These are phyloP conservation scores for Parelbella ahira DNA, from an alignment of 2,888 invertebrate genomes.

Conservation along the genomic window DNA sequence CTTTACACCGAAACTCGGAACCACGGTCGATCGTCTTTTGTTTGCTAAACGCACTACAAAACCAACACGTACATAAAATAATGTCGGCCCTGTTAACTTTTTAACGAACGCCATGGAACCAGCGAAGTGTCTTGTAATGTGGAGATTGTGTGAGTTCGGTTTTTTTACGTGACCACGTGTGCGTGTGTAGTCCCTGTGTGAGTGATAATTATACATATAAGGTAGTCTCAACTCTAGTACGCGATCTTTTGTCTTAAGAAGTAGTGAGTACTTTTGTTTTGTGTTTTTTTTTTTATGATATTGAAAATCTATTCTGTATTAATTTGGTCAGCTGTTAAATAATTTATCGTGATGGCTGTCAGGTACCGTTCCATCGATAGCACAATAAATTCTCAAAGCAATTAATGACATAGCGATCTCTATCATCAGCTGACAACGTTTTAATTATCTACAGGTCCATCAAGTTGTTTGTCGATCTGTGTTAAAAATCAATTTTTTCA, in stretches of 20 bases:
- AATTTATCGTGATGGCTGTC: slow-evolving; percentile 6
- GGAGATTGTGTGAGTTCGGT: slow-evolving; percentile 8
- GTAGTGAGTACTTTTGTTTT: too few species aligned
- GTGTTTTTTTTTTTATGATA: too few species aligned
- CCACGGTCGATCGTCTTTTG: slow-evolving; percentile 63
- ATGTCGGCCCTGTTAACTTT: slow-evolving; percentile 41
- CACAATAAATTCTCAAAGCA: slow-evolving; percentile 7
- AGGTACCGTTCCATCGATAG: slow-evolving; percentile 6
- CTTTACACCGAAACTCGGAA: slow-evolving; percentile 34
- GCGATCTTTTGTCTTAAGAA: too few species aligned
- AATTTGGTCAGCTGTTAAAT: not conserved
- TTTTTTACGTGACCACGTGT: not conserved
- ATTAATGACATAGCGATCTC: slow-evolving; percentile 9
- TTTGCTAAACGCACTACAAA: slow-evolving; percentile 68
- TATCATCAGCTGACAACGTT: slow-evolving; percentile 14
- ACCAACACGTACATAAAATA: slow-evolving; percentile 58
- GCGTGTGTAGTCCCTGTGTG: slow-evolving; percentile 8
- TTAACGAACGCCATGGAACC: slow-evolving; percentile 24
- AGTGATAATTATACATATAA: slow-evolving; percentile 13
- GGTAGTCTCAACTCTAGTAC: too few species aligned
- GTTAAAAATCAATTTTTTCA: slow-evolving; percentile 25
- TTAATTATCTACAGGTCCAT: slow-evolving; percentile 24
- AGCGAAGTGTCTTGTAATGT: slow-evolving; percentile 7
- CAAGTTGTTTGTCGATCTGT: slow-evolving; percentile 24
- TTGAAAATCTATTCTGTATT: not conserved